phyloP scores from a whole-genome alignment of 2,113 vertebrate species.

The Physeter macrocephalus region DNA sequence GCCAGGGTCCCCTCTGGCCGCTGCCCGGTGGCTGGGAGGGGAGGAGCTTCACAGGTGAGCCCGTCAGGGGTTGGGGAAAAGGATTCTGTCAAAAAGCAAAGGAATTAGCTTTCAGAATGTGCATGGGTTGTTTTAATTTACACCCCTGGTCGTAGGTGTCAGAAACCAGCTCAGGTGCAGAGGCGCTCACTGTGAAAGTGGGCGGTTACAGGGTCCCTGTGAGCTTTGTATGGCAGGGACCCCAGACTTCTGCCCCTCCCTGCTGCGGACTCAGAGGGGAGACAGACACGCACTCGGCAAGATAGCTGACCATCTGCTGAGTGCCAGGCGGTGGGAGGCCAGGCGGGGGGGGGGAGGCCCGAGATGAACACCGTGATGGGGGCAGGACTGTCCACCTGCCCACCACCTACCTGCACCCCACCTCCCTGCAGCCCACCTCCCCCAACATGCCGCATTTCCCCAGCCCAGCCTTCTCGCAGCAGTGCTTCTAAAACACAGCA shows the following conservation, averaged over 20 bases:
- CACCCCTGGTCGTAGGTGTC: not conserved
- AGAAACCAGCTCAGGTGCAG: not conserved
- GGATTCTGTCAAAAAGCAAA: not conserved
- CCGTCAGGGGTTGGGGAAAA: too few relatives aligned
- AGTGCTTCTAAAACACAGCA: too few relatives aligned
- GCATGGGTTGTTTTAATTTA: rapidly evolving
- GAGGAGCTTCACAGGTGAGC: not conserved
- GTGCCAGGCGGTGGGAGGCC: not conserved
- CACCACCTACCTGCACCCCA: too few relatives aligned
- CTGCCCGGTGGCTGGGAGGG: not conserved
- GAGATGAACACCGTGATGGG: rapidly evolving
- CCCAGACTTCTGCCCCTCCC: not conserved
- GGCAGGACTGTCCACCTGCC: not conserved
- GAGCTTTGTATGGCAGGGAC: not conserved
- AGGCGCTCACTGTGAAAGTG: not conserved
- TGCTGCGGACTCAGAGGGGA: too few relatives aligned
- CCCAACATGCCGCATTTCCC: not conserved
- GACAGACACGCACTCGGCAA: not conserved
- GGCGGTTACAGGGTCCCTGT: not conserved
- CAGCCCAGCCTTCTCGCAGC: not conserved
- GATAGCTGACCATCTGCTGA: not conserved
- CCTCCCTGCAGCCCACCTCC: too few relatives aligned
- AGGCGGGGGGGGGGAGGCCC: rapidly evolving
- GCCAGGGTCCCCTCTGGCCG: not conserved
- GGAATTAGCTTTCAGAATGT: not conserved